Evolutionary conservation across 2,888 invertebrate genomes (phyloP), one percentile per base, ranked within the genome.

Genomic region (Luperina nickerlii): DNA sequence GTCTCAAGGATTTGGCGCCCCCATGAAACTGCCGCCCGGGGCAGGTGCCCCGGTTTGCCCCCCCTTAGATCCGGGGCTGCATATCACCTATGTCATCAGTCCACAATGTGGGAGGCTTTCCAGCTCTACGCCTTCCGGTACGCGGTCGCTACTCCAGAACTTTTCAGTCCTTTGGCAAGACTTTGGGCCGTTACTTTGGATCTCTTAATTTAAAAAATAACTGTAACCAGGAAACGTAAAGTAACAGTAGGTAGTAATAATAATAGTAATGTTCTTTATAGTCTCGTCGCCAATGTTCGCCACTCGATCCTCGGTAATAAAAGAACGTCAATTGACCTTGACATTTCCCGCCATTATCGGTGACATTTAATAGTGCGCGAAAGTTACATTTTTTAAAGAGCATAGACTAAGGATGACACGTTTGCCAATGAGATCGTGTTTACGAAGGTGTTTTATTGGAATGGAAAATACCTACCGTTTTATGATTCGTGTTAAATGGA

Each of bases 351-450:
- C 79, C 79, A 74, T 80, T 82, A 81, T 32, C 66, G 27, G 76
- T 89, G 90, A 90, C 90, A 90, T 90, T 90, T 90, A 85, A 70
- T 83, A 79, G 71, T 77, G 86, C 87, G 88, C 88, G 89, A 89
- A 87, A 86, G 83, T 71, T 51, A 75, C 45, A 62, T 78, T 79
- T 79, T 81, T 76, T 83, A 82, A 78, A 81, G 78, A 81, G 80
- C 79, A 79, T 83, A 82, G 88, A 86, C 74, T 77, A 83, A 85
- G 83, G 84, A 85, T 80, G 86, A 86, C 83, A 72, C 80, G 83
- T 74, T 66, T 85, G 71, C 76, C 72, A 86, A 85, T 83, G 76
- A 86, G 80, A 63, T 73, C 57, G 66, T 60, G 24, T 69, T 72
- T 79, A 32, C 18, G n/a, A 69, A 63, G 79, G 63, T 67, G 38